Evolutionary conservation across 1,140 invertebrate genomes (phyloP).

Genomic region (Teleopsis dalmanni): DNA sequence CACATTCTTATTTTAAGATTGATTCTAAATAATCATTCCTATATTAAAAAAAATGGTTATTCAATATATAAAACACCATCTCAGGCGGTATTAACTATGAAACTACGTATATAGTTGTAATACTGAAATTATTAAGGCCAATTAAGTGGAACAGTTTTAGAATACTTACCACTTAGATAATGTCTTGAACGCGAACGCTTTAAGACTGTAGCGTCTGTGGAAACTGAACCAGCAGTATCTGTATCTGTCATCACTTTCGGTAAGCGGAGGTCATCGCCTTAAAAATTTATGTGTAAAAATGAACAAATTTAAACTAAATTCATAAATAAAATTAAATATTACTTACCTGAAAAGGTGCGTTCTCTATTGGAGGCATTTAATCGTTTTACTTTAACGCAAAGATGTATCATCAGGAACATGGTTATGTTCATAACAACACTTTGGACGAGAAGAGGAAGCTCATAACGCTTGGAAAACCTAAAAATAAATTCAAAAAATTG

Average conservation of each 20-base stretch:
- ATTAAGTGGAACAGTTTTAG: background rate
- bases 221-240: constrained; percentile 30
- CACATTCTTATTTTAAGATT: too few species aligned
- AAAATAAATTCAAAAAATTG: constrained; percentile 39
- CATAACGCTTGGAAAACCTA: constrained; percentile 97
- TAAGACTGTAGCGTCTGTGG: constrained; percentile 28
- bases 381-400: constrained; percentile 83
- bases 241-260: constrained; percentile 40
- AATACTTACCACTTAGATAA: constrained; percentile 38
- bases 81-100: too few species aligned
- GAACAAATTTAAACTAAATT: too few species aligned
- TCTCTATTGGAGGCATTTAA: constrained; percentile 73
- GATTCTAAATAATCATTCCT: too few species aligned
- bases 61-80: too few species aligned
- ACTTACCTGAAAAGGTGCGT: constrained; percentile 75
- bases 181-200: constrained; percentile 38
- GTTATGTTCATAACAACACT: constrained; percentile 95
- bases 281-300: background rate
- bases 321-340: background rate
- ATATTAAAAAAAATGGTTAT: too few species aligned
- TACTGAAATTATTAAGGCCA: too few species aligned
- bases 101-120: too few species aligned
- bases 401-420: constrained; percentile 92
- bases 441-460: constrained; percentile 89
- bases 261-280: constrained; percentile 39